A percentile compares a stretch with the other conserved stretches of the same genome.
Evolutionary conservation across 2,113 vertebrate species (phyloP).

Genomic region (Passer montanus): DNA sequence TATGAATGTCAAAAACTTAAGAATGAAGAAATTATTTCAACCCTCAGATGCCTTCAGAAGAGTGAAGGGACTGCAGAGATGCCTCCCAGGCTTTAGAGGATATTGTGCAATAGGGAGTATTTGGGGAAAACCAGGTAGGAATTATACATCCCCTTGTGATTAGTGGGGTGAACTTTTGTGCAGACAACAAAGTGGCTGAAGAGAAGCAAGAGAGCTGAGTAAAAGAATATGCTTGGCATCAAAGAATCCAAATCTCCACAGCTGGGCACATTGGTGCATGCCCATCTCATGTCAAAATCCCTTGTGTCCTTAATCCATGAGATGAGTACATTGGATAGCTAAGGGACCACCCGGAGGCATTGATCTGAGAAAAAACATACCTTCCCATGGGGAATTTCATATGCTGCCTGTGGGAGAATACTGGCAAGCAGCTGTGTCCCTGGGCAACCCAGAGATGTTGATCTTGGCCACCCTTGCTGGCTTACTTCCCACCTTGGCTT

Average conservation of each 20-base stretch:
- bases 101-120: background rate
- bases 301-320: background rate
- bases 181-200: background rate
- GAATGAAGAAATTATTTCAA: background rate
- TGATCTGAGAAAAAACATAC: background rate
- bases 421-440: background rate
- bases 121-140: background rate
- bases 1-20: background rate
- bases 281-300: background rate
- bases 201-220: background rate
- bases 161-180: background rate
- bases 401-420: background rate
- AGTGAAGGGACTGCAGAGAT: background rate
- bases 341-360: background rate
- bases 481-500: background rate
- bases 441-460: background rate
- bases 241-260: background rate
- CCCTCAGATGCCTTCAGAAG: background rate
- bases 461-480: background rate
- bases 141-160: background rate
- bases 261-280: background rate
- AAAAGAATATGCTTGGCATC: background rate
- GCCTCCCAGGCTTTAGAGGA: background rate
- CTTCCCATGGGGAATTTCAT: background rate
- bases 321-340: background rate